These are phyloP conservation scores for Trinorchestia longiramus DNA, from an alignment of 1,140 invertebrate genomes.

Conservation along the genomic window DNA sequence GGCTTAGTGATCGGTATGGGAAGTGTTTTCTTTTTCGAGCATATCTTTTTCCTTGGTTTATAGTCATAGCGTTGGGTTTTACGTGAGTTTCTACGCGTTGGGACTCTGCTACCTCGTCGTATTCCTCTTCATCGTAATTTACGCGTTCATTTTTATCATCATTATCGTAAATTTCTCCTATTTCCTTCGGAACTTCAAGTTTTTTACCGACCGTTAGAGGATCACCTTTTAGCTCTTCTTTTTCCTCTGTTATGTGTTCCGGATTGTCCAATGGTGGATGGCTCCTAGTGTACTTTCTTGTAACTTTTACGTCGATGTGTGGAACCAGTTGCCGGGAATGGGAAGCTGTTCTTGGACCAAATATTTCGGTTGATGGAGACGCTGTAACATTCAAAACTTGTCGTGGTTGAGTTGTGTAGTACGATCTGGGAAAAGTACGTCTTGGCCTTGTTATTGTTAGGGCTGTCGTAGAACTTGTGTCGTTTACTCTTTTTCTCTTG, in stretches of 20 bases:
- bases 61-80: background rate
- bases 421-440: slow-evolving; percentile 11
- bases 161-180: background rate
- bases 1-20: background rate
- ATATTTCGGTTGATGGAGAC: background rate
- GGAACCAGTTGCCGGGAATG: background rate
- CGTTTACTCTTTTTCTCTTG: background rate
- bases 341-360: background rate
- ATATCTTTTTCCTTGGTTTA: background rate
- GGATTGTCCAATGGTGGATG: background rate
- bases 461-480: background rate
- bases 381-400: background rate
- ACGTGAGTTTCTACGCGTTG: background rate
- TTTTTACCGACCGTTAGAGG: background rate
- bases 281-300: background rate
- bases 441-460: background rate
- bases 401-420: slow-evolving; percentile 31
- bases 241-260: background rate
- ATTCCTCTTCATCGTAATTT: background rate
- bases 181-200: background rate
- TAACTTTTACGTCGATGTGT: background rate
- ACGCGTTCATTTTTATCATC: background rate
- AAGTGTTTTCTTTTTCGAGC: background rate
- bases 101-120: background rate
- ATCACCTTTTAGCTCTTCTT: background rate